A percentile compares a stretch with the other conserved stretches of the same genome.
phyloP scores from a whole-genome alignment of 2,888 invertebrate genomes.

The Calliphora vomitoria region DNA sequence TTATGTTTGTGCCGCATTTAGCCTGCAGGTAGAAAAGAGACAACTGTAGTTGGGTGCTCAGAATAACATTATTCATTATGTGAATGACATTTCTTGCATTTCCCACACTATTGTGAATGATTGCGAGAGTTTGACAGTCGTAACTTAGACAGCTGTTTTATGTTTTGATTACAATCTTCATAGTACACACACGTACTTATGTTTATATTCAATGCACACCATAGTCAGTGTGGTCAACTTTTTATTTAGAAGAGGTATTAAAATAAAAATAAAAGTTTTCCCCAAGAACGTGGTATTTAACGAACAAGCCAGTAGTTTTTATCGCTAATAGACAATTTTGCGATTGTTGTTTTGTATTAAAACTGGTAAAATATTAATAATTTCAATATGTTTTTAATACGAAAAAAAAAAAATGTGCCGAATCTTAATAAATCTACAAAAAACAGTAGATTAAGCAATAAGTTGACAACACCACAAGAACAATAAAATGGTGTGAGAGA shows the following conservation, averaged over 20 bases:
- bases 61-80: constrained; percentile 36
- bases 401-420: no score
- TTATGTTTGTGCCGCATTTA: constrained; percentile 6
- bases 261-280: no score
- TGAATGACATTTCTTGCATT: constrained; percentile 59
- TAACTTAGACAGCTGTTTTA: constrained; percentile 57
- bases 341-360: no score
- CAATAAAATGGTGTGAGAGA: not conserved
- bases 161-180: constrained; percentile 47
- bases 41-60: constrained; percentile 10
- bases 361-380: no score
- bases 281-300: no score
- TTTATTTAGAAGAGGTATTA: not conserved
- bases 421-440: no score
- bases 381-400: no score
- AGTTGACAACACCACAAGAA: not conserved
- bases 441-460: not conserved
- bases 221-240: constrained; percentile 19
- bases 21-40: constrained; percentile 41
- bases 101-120: constrained; percentile 68
- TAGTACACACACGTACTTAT: not conserved
- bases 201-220: not conserved
- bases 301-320: no score
- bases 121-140: not conserved
- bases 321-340: no score